A percentile compares a stretch with the other conserved stretches of the same genome.
These are phyloP conservation scores for Eleutherodactylus coqui DNA, from an alignment of 2,797 vertebrate genomes.

Conservation along the genomic window DNA sequence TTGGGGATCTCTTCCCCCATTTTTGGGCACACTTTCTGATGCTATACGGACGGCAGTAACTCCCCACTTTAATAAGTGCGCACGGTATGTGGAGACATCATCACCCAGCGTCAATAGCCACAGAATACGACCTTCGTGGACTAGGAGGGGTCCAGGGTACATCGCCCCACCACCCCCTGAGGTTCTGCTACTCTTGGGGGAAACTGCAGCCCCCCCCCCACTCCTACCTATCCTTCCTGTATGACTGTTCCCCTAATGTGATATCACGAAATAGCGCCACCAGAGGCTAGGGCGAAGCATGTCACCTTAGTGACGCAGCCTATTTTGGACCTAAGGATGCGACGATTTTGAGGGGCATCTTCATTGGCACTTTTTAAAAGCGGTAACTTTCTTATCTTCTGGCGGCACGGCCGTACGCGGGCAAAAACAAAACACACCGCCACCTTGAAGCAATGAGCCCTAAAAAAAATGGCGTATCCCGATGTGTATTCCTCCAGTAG, in stretches of 20 bases:
- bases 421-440: no score
- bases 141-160: neutral
- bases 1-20: neutral
- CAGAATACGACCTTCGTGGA: constrained; percentile 24
- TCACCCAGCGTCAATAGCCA: constrained; percentile 25
- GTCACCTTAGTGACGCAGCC: no score
- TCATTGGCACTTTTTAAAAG: no score
- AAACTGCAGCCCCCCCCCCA: no score
- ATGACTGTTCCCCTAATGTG: neutral
- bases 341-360: no score
- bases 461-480: no score
- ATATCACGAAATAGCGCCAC: neutral
- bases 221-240: neutral
- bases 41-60: neutral
- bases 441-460: no score
- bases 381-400: no score
- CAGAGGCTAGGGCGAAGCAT: neutral
- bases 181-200: neutral
- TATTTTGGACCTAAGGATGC: no score
- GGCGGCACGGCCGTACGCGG: no score
- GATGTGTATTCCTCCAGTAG: neutral
- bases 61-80: neutral
- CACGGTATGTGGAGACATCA: neutral
- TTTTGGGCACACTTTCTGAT: neutral
- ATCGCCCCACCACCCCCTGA: constrained; percentile 14